These are phyloP conservation scores for Caradrina clavipalpis DNA, from an alignment of 2,888 invertebrate species.

Conservation along the genomic window DNA sequence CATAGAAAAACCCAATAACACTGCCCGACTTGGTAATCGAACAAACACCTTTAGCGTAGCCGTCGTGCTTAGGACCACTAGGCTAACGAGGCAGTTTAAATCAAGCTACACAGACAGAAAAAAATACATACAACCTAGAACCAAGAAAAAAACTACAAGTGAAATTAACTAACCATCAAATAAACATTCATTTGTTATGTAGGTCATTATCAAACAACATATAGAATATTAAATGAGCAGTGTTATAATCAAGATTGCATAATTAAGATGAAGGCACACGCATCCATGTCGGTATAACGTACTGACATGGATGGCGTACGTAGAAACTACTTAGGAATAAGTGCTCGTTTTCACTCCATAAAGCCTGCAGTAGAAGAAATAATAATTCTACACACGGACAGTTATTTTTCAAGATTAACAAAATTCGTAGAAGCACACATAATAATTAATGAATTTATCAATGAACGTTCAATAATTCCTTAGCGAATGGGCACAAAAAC, in stretches of 20 bases:
- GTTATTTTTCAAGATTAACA: not conserved
- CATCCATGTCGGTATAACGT: constrained; percentile 20
- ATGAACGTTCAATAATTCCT: constrained; percentile 31
- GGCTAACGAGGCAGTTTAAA: too few relatives aligned
- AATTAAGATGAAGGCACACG: constrained; percentile 33
- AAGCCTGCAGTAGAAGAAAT: constrained; percentile 18
- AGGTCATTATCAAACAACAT: constrained; percentile 49
- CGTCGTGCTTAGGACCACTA: too few relatives aligned
- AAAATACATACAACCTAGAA: not conserved
- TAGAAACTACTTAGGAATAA: constrained; percentile 18
- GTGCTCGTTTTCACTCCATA: constrained; percentile 32
- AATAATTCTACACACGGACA: too few relatives aligned
- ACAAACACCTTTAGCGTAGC: too few relatives aligned
- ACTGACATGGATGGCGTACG: not conserved
- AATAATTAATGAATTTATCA: constrained; percentile 32
- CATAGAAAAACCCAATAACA: too few relatives aligned
- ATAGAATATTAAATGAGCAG: constrained; percentile 36
- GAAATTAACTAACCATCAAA: constrained; percentile 6
- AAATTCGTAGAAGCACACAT: constrained; percentile 13
- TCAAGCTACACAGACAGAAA: not conserved
- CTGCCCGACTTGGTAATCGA: too few relatives aligned
- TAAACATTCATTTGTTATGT: constrained; percentile 26
- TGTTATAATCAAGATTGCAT: constrained; percentile 51
- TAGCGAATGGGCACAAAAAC: constrained; percentile 38
- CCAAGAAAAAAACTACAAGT: not conserved